These are phyloP conservation scores for Agrilus mali DNA, from an alignment of 2,888 invertebrate species.

Conservation along the genomic window DNA sequence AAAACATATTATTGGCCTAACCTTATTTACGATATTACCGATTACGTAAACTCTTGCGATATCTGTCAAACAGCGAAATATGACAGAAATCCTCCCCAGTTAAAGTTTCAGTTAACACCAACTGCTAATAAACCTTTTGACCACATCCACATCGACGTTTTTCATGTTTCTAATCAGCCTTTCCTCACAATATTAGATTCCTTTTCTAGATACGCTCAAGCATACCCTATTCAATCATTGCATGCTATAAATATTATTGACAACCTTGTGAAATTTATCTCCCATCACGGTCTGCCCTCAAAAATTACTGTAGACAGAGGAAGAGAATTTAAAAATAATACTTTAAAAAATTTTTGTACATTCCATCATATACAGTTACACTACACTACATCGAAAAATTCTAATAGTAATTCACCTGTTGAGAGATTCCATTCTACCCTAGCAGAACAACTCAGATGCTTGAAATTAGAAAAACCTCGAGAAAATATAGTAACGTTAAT, in stretches of 20 bases:
- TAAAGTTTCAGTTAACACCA: conserved; percentile 8
- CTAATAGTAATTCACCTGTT: conserved; percentile 7
- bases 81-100: too few relatives aligned
- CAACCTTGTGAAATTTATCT: too few relatives aligned
- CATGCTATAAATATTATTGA: too few relatives aligned
- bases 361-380: conserved; percentile 9
- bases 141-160: conserved; percentile 4
- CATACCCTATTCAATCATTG: too few relatives aligned
- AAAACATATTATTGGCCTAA: conserved; percentile 7
- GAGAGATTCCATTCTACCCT: conserved; percentile 8
- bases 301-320: too few relatives aligned
- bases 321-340: too few relatives aligned
- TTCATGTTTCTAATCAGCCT: conserved; percentile 3
- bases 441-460: conserved; percentile 3
- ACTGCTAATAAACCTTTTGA: conserved; percentile 7
- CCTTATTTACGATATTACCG: conserved; percentile 3
- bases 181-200: conserved; percentile 8
- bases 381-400: conserved; percentile 8
- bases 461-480: conserved; percentile 3
- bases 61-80: conserved; percentile 4
- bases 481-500: conserved; percentile 1
- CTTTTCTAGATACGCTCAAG: too few relatives aligned
- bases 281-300: too few relatives aligned
- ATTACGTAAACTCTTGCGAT: conserved; percentile 3
- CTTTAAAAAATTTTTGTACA: too few relatives aligned